Base-by-base conservation (phyloP, 1,140 invertebrate genomes). In the Eurosta solidaginis region DNA sequence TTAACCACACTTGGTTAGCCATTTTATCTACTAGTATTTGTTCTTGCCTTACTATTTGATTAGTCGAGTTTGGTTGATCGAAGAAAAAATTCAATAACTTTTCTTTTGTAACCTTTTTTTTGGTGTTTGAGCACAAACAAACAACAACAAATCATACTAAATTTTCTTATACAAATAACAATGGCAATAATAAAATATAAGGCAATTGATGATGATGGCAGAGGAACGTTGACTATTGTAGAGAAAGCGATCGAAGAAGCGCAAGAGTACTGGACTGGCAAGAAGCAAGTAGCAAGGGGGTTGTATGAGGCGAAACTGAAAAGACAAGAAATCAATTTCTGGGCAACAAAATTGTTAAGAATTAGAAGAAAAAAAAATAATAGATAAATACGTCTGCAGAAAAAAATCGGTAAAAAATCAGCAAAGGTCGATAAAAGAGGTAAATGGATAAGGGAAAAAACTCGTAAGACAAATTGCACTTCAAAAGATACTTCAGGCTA, bases 301-400 rank as follows among this genome's bases (percentile, higher is more conserved):
- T 36, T 33, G 36, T 42, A 14, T 36, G 33, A 68, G 17, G 29
- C 7, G 20, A 17, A 20, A 25, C 6, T 17, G 27, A n/a, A 33
- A 42, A 22, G 36, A 68, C 12, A 75, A 49, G 44, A 75, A 45
- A 75, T 47, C 45, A 75, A 75, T 75, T 75, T 75, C n/a, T 49
- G 22, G 5, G 22, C 12, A 75, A 47, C 2, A 75, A 47, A 74
- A 44, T 47, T 29, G 17, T 33, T 17, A 6, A 36, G 33, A 68
- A n/a, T 36, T 25, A 36, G 12, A 10, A 9, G 27, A 10, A 59
- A 59, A 59, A 17, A 33, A n/a, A 33, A 47, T 47, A 47, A n/a
- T n/a, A n/a, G n/a, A n/a, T n/a, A n/a, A n/a, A n/a, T n/a, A n/a
- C n/a, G n/a, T n/a, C n/a, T n/a, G n/a, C n/a, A n/a, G n/a, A 59